phyloP scores from a whole-genome alignment of 2,888 invertebrate species.

The Idaea straminata region DNA sequence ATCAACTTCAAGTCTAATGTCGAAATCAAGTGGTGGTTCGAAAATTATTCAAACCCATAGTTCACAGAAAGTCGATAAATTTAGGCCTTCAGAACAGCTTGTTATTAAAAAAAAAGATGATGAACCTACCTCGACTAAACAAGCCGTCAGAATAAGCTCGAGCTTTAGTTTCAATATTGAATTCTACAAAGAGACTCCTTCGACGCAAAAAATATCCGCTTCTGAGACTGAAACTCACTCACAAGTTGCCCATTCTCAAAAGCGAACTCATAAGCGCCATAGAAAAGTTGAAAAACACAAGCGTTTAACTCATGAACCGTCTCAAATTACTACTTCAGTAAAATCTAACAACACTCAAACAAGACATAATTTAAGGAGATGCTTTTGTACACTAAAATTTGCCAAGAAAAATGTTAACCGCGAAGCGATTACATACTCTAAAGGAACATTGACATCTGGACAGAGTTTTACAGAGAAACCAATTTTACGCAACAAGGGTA shows the following conservation, averaged over 20 bases:
- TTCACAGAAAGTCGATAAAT: neutral
- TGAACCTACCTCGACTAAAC: neutral
- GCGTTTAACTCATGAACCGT: slow-evolving; percentile 22
- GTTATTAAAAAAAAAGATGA: neutral
- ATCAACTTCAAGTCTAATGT: slow-evolving; percentile 2
- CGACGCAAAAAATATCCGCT: neutral
- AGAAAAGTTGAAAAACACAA: neutral
- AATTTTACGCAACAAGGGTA: slow-evolving; percentile 18
- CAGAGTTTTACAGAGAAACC: slow-evolving; percentile 17
- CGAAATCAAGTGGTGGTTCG: neutral
- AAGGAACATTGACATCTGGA: slow-evolving; percentile 21
- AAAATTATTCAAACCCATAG: neutral
- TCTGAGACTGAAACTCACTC: neutral
- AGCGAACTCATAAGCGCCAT: neutral
- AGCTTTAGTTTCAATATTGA: slow-evolving; percentile 2
- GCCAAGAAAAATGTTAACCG: slow-evolving; percentile 8
- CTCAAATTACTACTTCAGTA: slow-evolving; percentile 29
- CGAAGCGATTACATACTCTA: slow-evolving; percentile 13
- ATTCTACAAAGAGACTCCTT: neutral
- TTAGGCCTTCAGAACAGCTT: neutral
- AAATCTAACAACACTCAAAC: slow-evolving; percentile 29
- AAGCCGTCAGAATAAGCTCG: neutral
- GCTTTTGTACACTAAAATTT: slow-evolving; percentile 45
- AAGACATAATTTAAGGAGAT: slow-evolving; percentile 36
- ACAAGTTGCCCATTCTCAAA: neutral